Percentiles rank a stretch among this genome's conserved stretches.
phyloP scores from a whole-genome alignment of 2,113 vertebrate genomes.

The Protobothrops flavoviridis region DNA sequence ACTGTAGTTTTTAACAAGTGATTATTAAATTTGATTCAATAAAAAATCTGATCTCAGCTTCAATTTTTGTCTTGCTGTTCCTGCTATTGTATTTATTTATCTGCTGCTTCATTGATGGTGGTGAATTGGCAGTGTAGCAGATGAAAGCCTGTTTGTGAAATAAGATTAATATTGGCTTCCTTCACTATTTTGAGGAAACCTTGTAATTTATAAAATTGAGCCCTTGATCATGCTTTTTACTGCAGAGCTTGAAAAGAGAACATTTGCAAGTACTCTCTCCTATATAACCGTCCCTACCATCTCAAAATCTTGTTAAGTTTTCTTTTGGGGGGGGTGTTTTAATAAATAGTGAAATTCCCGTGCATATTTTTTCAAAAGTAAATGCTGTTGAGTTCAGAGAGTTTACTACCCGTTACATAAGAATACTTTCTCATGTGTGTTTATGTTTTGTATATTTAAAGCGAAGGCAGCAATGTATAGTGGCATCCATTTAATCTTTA shows the following conservation, averaged over 20 bases:
- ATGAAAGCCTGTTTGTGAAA: too few relatives aligned
- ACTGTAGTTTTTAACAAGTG: not conserved
- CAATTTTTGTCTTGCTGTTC: too few relatives aligned
- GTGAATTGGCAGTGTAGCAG: too few relatives aligned
- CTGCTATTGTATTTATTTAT: too few relatives aligned
- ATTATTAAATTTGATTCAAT: too few relatives aligned
- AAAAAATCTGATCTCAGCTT: too few relatives aligned
- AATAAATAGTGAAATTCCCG: not conserved
- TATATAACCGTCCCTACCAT: constrained; percentile 2
- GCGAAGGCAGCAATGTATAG: not conserved
- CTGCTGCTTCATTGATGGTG: too few relatives aligned
- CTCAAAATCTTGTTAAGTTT: not conserved
- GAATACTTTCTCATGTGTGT: not conserved
- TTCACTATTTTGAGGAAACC: too few relatives aligned
- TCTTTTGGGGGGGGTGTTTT: not conserved
- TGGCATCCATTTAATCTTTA: not conserved
- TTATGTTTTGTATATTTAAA: not conserved
- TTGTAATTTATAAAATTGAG: constrained; percentile 38
- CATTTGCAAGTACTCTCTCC: not conserved
- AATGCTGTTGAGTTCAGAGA: not conserved
- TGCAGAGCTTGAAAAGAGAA: not conserved
- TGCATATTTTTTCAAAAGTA: not conserved
- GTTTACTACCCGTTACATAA: not conserved
- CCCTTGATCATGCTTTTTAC: constrained; percentile 27
- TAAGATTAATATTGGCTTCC: too few relatives aligned